A percentile compares a stretch with the other conserved stretches of the same genome.
Conservation (phyloP, 2,113 vertebrate genomes). For the Entomyzon cyanotis region DNA sequence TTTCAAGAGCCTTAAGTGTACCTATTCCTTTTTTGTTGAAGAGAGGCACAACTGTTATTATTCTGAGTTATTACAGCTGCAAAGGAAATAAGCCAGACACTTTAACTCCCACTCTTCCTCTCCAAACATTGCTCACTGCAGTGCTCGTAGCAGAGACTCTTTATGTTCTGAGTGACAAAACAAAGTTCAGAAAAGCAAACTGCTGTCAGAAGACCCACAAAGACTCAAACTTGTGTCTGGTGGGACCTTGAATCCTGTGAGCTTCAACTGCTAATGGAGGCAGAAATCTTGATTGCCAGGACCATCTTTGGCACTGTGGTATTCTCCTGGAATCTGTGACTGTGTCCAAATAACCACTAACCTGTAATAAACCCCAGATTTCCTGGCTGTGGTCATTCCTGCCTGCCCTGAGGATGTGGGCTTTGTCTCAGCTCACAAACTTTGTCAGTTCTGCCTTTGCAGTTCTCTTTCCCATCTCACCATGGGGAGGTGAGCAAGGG, state of each 20-base stretch:
- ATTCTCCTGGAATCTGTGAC: background rate
- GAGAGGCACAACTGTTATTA: background rate
- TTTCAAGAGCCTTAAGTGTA: background rate
- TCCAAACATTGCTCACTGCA: background rate
- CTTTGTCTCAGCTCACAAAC: background rate
- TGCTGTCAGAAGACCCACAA: background rate
- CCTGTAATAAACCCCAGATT: background rate
- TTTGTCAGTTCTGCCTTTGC: background rate
- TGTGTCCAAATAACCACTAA: background rate
- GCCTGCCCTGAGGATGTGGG: background rate
- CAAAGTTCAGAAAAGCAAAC: background rate
- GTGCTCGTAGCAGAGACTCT: fast-evolving
- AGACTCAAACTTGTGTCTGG: background rate
- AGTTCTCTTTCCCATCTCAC: background rate
- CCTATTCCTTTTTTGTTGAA: background rate
- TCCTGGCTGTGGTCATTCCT: background rate
- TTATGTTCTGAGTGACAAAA: background rate
- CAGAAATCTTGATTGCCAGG: background rate
- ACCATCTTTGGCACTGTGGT: background rate
- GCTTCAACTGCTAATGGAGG: background rate
- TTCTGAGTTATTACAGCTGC: background rate
- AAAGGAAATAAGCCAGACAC: background rate
- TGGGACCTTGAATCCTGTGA: background rate
- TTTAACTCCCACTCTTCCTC: background rate
- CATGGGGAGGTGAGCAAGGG: background rate